Base-by-base conservation (phyloP, 2,888 invertebrate genomes). In the Dryomyza anilis region DNA sequence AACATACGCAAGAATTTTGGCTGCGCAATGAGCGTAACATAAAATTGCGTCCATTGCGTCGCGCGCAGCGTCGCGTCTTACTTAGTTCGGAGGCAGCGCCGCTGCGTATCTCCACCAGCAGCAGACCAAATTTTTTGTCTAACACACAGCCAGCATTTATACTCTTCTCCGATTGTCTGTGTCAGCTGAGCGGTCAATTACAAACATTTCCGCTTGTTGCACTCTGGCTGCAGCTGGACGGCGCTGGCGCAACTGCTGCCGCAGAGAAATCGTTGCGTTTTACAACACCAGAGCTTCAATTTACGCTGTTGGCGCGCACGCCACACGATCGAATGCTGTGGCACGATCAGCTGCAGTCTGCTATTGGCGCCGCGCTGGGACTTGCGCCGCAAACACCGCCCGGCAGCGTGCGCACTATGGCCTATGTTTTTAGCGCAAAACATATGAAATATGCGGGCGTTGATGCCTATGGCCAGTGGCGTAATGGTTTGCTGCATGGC, bases 401-500 rank as follows among this genome's bases (percentile, higher is more conserved):
- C 72, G 91, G 92, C 0, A 85, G 88, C 45, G 84, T 89, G 4
- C 87, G 95, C 58, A 89, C 89, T 39, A 92, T 93, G 0, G 86
- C 86, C 19, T 90, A 92, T 75, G 86, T 88, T 1, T 95, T 92
- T 78, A 87, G 88, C 10, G 85, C 80, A 60, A 93, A 91, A 78
- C 89, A 87, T 78, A 80, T 86, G 0, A 86, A 87, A 74, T 93
- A 88, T 75, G 91, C 92, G 78, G 91, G 91, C 72, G 92, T 93
- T 0, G 90, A 88, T 69, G 95, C 94, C 73, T 87, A 85, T 60
- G 96, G 93, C 0, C 86, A 90, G 64, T 96, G 95, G 95, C 75
- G 77, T 3, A 90, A 89, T 76, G 94, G 93, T 0, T 91, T 93
- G 77, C 86, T 94, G 75, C 93, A 95, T 79, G 96, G 95, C 0